These are phyloP conservation scores for Ricordea florida DNA, from an alignment of 92 coral and sea anemone genomes.

Conservation along the genomic window DNA sequence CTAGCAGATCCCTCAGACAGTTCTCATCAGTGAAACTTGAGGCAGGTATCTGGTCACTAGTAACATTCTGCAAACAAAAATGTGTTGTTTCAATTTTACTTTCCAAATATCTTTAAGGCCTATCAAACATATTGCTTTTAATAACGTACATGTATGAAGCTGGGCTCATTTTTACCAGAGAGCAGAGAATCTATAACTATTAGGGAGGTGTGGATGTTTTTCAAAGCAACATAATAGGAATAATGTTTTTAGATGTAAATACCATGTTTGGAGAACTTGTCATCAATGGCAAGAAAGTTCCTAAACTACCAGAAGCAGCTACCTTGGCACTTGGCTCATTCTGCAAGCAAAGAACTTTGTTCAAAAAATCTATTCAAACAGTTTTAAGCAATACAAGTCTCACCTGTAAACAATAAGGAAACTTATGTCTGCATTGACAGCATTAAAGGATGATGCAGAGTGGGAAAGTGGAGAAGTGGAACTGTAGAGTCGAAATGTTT, in stretches of 20 bases:
- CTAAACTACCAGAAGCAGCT: background rate
- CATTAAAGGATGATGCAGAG: conserved; percentile 3
- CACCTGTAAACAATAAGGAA: background rate
- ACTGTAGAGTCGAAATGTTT: no score
- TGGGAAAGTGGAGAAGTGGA: conserved; percentile 7
- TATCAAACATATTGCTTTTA: background rate
- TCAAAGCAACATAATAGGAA: background rate
- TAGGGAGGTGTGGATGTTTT: conserved; percentile 17
- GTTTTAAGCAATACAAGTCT: no score
- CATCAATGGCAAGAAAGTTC: conserved; percentile 24
- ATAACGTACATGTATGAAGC: conserved; percentile 4
- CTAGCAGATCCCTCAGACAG: conserved; percentile 2
- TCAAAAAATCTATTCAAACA: no score
- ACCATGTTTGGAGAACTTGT: conserved; percentile 29
- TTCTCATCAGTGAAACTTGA: conserved; percentile 6
- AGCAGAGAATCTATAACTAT: background rate
- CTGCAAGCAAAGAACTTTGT: background rate
- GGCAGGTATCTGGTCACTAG: conserved; percentile 7
- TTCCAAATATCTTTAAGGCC: conserved; percentile 18
- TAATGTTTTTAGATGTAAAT: no score
- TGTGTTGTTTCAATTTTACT: conserved; percentile 14
- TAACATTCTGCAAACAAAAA: conserved; percentile 2
- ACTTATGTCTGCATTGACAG: conserved; percentile 13
- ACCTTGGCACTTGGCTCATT: conserved; percentile 18
- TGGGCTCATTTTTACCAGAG: conserved; percentile 7